Evolutionary conservation across 2,113 vertebrate species (phyloP), one percentile per base, ranked within the genome.

Genomic region (Rhabdornis inornatus): DNA sequence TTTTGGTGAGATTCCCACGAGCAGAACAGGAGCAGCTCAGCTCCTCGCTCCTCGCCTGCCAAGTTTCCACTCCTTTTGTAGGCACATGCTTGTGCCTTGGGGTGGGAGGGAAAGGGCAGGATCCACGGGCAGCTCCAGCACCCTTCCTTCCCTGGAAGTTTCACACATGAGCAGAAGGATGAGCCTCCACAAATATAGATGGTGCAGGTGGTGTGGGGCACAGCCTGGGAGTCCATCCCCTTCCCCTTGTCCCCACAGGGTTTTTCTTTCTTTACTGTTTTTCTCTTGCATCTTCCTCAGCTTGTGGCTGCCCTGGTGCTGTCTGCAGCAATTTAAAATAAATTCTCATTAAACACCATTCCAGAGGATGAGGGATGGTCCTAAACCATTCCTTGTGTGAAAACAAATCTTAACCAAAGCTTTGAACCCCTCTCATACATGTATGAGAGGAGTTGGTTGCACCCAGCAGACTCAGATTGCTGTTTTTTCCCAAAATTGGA

Each of bases 31-130:
- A 87, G 87, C 93, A 37, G 74, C 55, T 83, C 6, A 1, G 69
- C 94, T 94, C 68, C 39, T 83, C 21, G 40, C 70, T 87, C 87
- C 82, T 10, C 63, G 89, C 79, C 91, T 95, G 85, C 96, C 95
- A 95, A 96, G 92, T 97, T 95, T 97, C 94, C 96, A 96, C 93
- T 95, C 92, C 95, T 96, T 96, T 93, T 96, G 94, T 81, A 93
- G 94, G 94, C 93, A 95, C 95, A 85, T 5, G 59, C 83, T 88
- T 0, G 0, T 69, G 81, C 87, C 61, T 49, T 90, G 87, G 60
- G 78, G 42, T 49, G 86, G 85, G 76, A 93, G 89, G 92, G 92
- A 74, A 40, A 88, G 92, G 94, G 64, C 88, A 91, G 79, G 14
- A 53, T 31, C 95, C 19, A 30, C 0, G 2, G 71, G 78, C 53